Base-by-base conservation (phyloP, 1,140 invertebrate genomes). In the Chlorops oryzae region DNA sequence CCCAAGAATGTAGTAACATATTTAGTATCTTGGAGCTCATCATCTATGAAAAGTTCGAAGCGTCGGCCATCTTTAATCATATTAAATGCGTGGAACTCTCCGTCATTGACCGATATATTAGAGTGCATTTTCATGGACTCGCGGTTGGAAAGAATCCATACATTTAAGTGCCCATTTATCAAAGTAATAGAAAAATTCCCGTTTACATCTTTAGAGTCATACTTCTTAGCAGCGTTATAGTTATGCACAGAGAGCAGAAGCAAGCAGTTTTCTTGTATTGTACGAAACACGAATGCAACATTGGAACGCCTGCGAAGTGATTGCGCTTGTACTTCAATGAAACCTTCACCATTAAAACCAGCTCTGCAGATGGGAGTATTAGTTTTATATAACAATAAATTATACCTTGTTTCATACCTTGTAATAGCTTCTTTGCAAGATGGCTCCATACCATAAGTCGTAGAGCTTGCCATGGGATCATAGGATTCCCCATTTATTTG, bases 261-360 rank as follows among this genome's bases (percentile, higher is more conserved):
- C 17, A 93, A 67, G 4, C 86, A 87, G 56, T 86, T 78, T 0
- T 77, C 60, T 52, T 86, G 79, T 3, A 80, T 71, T 0, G 88
- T 88, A 48, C 84, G 78, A 70, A 95, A 92, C 4, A 88, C 85
- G 38, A 94, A 78, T 9, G 85, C 85, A 17, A 92, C 74, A 18
- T 78, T 77, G 39, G 77, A 77, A 55, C 78, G 84, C 59, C 81
- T 85, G 27, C 77, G 78, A 1, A 92, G 63, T 0, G 80, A 76
- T 24, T 81, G 80, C 0, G 83, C 81, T 0, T 78, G 73, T 47
- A 90, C 73, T 68, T 92, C 86, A 17, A 92, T 73, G 65, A 81
- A 92, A 1, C 90, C 90, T 48, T 83, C 76, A 5, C 90, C 90
- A 47, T 82, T 79, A 63, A 91, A 90, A 50, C 85, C 86, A 51